These are phyloP conservation scores for Melinaea marsaeus DNA, from an alignment of 2,888 invertebrate species.

Conservation along the genomic window DNA sequence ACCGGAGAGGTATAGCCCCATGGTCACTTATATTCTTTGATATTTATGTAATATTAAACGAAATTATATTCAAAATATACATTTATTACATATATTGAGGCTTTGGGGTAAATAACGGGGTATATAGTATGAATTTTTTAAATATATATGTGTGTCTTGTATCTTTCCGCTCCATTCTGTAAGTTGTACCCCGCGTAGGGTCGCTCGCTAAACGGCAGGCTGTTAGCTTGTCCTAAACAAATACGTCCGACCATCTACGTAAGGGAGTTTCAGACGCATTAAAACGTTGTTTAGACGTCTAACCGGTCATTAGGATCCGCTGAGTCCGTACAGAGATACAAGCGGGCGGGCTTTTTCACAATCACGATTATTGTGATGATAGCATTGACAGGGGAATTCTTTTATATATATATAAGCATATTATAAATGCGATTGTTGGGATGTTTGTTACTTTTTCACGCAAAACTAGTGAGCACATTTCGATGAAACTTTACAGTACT, in stretches of 20 bases:
- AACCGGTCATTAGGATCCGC: slow-evolving; percentile 67
- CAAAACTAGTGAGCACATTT: no score
- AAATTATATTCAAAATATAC: not conserved
- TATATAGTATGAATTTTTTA: not conserved
- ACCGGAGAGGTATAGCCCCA: not conserved
- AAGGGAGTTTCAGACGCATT: slow-evolving; percentile 66
- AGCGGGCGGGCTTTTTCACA: slow-evolving; percentile 51
- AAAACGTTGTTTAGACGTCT: slow-evolving; percentile 71
- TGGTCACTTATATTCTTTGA: no score
- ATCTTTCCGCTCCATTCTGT: slow-evolving; percentile 20
- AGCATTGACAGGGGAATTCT: slow-evolving; percentile 16
- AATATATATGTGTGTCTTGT: not conserved
- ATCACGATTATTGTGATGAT: slow-evolving; percentile 26
- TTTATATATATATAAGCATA: slow-evolving; percentile 5
- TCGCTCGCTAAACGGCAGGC: slow-evolving; percentile 69
- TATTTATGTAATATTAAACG: no score
- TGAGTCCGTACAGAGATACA: slow-evolving; percentile 42
- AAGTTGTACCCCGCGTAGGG: slow-evolving; percentile 36
- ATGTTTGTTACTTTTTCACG: no score
- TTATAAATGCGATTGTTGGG: not conserved
- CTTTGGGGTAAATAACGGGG: no score
- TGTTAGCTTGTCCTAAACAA: slow-evolving; percentile 75
- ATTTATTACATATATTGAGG: not conserved
- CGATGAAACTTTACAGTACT: no score
- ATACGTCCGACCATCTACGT: slow-evolving; percentile 66